Base-by-base conservation (phyloP, 2,113 vertebrate genomes). In the Todiramphus saurophagus region DNA sequence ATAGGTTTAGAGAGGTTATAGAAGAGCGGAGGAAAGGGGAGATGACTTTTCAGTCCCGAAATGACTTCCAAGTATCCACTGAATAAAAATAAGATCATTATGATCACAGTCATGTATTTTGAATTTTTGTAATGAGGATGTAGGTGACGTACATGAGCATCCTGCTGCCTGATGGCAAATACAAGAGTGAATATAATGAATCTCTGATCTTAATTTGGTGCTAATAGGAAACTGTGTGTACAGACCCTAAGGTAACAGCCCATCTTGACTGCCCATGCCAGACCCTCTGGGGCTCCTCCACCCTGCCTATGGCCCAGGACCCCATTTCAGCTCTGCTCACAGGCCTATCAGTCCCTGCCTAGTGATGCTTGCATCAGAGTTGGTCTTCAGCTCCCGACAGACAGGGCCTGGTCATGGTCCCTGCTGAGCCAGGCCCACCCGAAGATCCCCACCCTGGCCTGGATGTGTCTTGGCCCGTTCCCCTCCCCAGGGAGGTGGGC, bases 221-320 rank as follows among this genome's bases (percentile, higher is more conserved):
- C 28, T 62, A 23, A 23, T 35, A 24, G 11, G n/a, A 16, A 70
- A 20, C 16, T 30, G 25, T 18, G 41, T 30, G 28, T 37, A 15
- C 3, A 8, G 30, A 16, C 6, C 31, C 16, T 25, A 23, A 70
- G 56, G 23, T 31, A 37, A 13, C 13, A 50, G 21, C 18, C 16
- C 37, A 13, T 6, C 13, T 13, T 9, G 16, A 7, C 39, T 27
- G 11, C 5, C 44, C 9, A 2, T 30, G 23, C 9, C 51, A 79
- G 20, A 3, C 1, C 3, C 7, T 5, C 24, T 1, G 8, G 23
- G 12, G 4, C 5, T 64, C 18, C 10, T 23, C 8, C 1, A 7
- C 5, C 15, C 15, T 50, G 24, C 13, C 39, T 7, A 20, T 8
- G 28, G n/a, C 9, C 17, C 23, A 48, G 56, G 31, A 53, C 11